These are phyloP conservation scores for Dryobotodes eremita DNA, from an alignment of 2,888 invertebrate species.

Conservation along the genomic window DNA sequence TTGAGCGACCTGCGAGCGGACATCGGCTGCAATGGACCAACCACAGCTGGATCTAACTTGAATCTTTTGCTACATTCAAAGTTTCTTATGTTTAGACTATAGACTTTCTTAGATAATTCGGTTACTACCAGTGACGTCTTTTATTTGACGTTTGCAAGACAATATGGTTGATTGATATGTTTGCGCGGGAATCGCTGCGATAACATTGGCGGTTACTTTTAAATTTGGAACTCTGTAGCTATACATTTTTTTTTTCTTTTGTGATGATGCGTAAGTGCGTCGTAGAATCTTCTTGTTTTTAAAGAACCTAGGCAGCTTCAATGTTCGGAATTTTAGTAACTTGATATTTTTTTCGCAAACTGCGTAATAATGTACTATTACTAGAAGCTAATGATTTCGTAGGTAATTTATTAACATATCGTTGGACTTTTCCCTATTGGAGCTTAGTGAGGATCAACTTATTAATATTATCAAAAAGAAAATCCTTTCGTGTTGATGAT, in stretches of 20 bases:
- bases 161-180: neutral
- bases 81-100: slow-evolving; percentile 53
- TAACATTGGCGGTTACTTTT: slow-evolving; percentile 33
- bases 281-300: slow-evolving; percentile 14
- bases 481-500: slow-evolving; percentile 27
- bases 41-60: slow-evolving; percentile 65
- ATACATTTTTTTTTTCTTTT: slow-evolving; percentile 7
- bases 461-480: slow-evolving; percentile 25
- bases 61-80: slow-evolving; percentile 54
- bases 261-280: slow-evolving; percentile 1
- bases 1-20: slow-evolving; percentile 86
- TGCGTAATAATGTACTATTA: slow-evolving; percentile 2
- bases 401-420: slow-evolving; percentile 28
- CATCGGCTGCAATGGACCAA: slow-evolving; percentile 57
- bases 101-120: slow-evolving; percentile 34
- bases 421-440: neutral
- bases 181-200: slow-evolving; percentile 17
- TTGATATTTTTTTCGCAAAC: slow-evolving; percentile 1
- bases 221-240: slow-evolving; percentile 19
- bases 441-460: slow-evolving; percentile 20
- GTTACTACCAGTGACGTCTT: slow-evolving; percentile 21
- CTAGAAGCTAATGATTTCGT: slow-evolving; percentile 18
- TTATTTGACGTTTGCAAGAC: slow-evolving; percentile 43
- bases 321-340: slow-evolving; percentile 7
- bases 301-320: slow-evolving; percentile 7